Evolutionary conservation across 2,888 invertebrate species (phyloP), one percentile per base, ranked within the genome.

Genomic region (Neuroscelio doddi): DNA sequence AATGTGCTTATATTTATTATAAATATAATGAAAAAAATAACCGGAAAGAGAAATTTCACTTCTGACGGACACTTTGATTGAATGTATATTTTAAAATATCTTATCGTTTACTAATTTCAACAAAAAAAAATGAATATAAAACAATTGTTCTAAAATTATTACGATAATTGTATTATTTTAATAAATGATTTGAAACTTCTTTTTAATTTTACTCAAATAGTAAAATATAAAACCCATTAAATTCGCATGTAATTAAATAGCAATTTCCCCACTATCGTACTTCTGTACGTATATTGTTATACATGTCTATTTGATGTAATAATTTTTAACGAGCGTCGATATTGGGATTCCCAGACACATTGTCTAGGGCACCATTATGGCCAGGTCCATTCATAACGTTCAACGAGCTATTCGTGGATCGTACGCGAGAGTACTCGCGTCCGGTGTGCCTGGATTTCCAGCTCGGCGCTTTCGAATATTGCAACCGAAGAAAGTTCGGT

Each of bases 261-360:
- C 47, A 16, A 56, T 63, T 57, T 47, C 46, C 51, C 46, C 34
- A 50, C 56, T 56, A 41, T 52, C 51, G 46, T 51, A 51, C 56
- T 63, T 63, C 56, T 57, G 51, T 29, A 46, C 30, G 56, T 29
- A 46, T 30, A 52, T 52, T 51, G 42, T 50, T 29, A 38, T 34
- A 47, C 45, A 36, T 44, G 50, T 51, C 47, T 42, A 12, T 69
- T 68, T 68, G 61, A 59, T 64, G 66, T 70, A 70, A 73, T 72
- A 67, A 66, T 72, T 72, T 72, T 69, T 74, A 74, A 77, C 72
- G 72, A 74, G 71, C 59, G 64, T 45, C 64, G 70, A 73, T 75
- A 74, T 71, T 71, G 72, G 71, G 70, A 74, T 74, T 74, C 61
- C 70, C 70, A 72, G 70, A 72, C 67, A 58, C 66, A 70, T 66